A percentile compares a stretch with the other conserved stretches of the same genome.
Evolutionary conservation across 2,888 invertebrate genomes (phyloP).

Genomic region (Heliothis peltigera): DNA sequence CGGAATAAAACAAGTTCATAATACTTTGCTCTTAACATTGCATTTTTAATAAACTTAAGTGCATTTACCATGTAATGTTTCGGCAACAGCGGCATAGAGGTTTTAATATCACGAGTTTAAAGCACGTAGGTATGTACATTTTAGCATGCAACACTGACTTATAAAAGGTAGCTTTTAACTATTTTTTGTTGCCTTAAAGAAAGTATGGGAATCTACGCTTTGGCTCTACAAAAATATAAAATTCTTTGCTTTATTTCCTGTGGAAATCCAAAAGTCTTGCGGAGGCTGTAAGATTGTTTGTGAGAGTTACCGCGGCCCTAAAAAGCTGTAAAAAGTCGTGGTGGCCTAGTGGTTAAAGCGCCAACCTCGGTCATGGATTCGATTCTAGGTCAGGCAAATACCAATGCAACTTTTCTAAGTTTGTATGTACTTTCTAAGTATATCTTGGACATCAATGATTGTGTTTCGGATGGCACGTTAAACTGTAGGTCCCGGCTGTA

Average conservation of each 20-base stretch:
- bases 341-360: too few species aligned
- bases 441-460: too few species aligned
- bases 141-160: slow-evolving; percentile 19
- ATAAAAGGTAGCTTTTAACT: neutral
- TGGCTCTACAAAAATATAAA: neutral
- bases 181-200: neutral
- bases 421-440: too few species aligned
- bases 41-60: slow-evolving; percentile 75
- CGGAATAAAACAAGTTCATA: slow-evolving; percentile 43
- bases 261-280: too few species aligned
- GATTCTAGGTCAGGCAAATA: too few species aligned
- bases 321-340: too few species aligned
- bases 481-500: too few species aligned
- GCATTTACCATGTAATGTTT: slow-evolving; percentile 57
- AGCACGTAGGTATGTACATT: slow-evolving; percentile 22
- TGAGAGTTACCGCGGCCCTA: too few species aligned
- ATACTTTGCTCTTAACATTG: slow-evolving; percentile 58
- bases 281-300: too few species aligned
- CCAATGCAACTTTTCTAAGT: too few species aligned
- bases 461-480: too few species aligned
- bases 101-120: slow-evolving; percentile 46
- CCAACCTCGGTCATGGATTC: too few species aligned
- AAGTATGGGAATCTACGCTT: neutral
- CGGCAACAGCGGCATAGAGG: slow-evolving; percentile 29
- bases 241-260: neutral